These are phyloP conservation scores for Atherinosoma microstoma DNA, from an alignment of 2,797 vertebrate species.

Conservation along the genomic window DNA sequence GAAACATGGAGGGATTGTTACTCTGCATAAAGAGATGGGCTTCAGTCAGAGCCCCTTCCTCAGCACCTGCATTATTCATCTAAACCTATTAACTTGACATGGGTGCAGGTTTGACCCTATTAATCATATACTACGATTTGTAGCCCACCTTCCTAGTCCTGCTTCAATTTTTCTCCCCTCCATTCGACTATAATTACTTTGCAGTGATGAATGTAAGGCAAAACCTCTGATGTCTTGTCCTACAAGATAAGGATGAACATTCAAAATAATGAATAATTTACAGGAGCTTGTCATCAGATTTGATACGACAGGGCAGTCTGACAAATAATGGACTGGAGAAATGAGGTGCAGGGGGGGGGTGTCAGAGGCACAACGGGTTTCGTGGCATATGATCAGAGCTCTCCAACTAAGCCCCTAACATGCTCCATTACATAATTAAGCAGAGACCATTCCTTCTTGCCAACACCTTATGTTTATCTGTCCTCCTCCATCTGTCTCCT, in stretches of 20 bases:
- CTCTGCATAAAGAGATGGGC: constrained; percentile 29
- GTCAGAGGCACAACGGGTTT: constrained; percentile 23
- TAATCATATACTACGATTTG: constrained; percentile 50
- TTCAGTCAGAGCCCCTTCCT: constrained; percentile 39
- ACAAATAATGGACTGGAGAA: constrained; percentile 28
- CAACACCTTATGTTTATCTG: constrained; percentile 61
- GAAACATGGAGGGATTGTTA: constrained; percentile 45
- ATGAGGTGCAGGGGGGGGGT: constrained; percentile 12
- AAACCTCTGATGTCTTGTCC: constrained; percentile 36
- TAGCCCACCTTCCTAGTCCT: constrained; percentile 48
- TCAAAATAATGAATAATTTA: constrained; percentile 60
- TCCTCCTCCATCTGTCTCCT: constrained; percentile 59
- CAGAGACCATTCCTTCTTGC: constrained; percentile 43
- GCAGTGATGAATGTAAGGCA: constrained; percentile 27
- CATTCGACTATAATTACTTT: constrained; percentile 50
- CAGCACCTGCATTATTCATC: constrained; percentile 69
- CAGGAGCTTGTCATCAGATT: constrained; percentile 7
- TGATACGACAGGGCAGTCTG: constrained; percentile 27
- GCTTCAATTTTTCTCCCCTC: constrained; percentile 44
- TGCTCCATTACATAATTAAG: constrained; percentile 71
- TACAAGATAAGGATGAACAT: constrained; percentile 34
- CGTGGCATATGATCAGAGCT: constrained; percentile 57
- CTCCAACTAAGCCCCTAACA: constrained; percentile 64
- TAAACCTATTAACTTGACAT: constrained; percentile 68
- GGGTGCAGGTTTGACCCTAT: constrained; percentile 49